Base-by-base conservation (phyloP, 2,888 invertebrate species). In the Brachypterus glaber region DNA sequence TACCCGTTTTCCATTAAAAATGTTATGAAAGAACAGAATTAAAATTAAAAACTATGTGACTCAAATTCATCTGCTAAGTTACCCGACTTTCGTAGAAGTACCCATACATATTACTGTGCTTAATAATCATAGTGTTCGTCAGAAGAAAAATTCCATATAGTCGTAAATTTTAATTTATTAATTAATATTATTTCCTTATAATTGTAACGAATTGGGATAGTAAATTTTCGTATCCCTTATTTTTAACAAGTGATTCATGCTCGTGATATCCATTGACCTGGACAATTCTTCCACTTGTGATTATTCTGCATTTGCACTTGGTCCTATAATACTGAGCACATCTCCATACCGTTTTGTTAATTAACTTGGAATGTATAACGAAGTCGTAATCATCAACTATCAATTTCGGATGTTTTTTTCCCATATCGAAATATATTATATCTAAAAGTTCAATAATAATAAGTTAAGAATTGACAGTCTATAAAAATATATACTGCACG, bases 191-290 rank as follows among this genome's bases (percentile, higher is more conserved):
- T 21, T 26, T 37, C n/a, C 34, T 9, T 33, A 47, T 37, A 21
- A 56, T 51, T 5, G 49, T 48, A 2, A 57, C 55, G 12, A 30
- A 30, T 40, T 57, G 55, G 3, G 55, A 55, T 15, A 54, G 33
- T 51, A 55, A 50, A 37, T 53, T 49, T 17, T 41, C 50, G 35
- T 46, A 54, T 26, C 46, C 44, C 12, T 51, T 43, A 31, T 31
- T 46, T 30, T 40, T 50, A 3, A 15, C 34, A 40, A 38, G 46
- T 1, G 54, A 49, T 17, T 35, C 40, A 33, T 55, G 55, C 38
- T 54, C 53, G 32, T 55, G 53, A 13, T 36, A 14, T n/a, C 49
- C 50, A 15, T 30, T 40, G 8, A 51, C 26, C 30, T 43, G 35
- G 5, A 51, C 45, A 14, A 35, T 30, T 11, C 45, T 35, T 2